These are phyloP conservation scores for Pantherophis alleghaniensis DNA, from an alignment of 2,797 vertebrate species.

Conservation along the genomic window DNA sequence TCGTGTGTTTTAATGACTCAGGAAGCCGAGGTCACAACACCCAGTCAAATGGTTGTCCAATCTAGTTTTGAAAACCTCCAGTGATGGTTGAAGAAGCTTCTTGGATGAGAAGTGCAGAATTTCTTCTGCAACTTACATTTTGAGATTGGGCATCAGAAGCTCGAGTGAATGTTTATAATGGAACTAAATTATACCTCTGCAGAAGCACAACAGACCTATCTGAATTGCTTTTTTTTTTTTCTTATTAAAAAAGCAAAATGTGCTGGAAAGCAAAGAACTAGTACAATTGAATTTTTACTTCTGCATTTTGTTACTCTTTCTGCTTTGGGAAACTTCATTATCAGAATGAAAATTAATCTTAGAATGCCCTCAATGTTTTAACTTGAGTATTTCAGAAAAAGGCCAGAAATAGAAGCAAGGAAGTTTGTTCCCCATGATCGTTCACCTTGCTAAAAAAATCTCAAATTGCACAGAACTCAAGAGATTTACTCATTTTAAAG, in stretches of 20 bases:
- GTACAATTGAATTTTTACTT: not conserved
- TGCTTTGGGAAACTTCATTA: not conserved
- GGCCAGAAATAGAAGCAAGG: not conserved
- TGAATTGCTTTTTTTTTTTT: not conserved
- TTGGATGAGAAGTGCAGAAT: no score
- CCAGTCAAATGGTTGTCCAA: no score
- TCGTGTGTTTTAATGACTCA: no score
- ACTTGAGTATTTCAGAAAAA: not conserved
- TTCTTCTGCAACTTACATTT: not conserved
- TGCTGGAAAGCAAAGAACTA: not conserved
- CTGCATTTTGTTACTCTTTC: not conserved
- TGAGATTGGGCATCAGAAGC: not conserved
- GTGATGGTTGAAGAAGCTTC: no score
- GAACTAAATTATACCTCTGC: not conserved
- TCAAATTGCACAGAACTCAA: not conserved
- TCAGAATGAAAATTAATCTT: not conserved
- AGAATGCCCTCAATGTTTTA: not conserved
- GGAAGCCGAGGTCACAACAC: no score
- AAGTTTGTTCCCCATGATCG: not conserved
- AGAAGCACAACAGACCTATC: not conserved
- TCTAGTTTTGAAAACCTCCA: no score
- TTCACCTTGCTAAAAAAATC: not conserved
- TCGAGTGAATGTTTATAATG: not conserved
- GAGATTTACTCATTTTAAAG: not conserved
- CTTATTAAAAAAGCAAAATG: not conserved